Conservation (phyloP, 2,888 invertebrate genomes). For the Pegoplata infirma region DNA sequence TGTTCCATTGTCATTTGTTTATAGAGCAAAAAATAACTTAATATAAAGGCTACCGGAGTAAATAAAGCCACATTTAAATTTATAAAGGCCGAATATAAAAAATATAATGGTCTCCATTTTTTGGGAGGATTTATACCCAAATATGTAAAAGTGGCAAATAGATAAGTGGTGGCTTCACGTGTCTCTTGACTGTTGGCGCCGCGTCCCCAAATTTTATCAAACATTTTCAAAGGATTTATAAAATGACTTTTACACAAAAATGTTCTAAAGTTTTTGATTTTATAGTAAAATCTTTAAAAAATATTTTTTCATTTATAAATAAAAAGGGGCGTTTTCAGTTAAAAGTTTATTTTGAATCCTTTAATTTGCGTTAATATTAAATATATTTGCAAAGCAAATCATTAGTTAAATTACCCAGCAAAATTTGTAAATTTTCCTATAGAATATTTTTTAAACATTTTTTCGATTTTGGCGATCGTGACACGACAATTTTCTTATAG, state of each 20-base stretch:
- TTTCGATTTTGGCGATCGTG: no score
- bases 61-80: constrained; percentile 34
- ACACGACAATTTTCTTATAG: no score
- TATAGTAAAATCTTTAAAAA: no score
- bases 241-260: background rate
- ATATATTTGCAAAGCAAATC: no score
- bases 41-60: constrained; percentile 52
- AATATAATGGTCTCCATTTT: constrained; percentile 32
- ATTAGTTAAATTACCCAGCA: no score
- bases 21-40: constrained; percentile 46
- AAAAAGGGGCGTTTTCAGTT: no score
- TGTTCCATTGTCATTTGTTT: constrained; percentile 60
- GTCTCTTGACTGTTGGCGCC: constrained; percentile 14
- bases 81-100: constrained; percentile 33
- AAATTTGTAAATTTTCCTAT: no score
- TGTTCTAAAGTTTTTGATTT: no score
- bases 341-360: no score
- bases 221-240: no score
- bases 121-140: constrained; percentile 47
- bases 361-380: no score
- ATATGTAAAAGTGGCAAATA: constrained; percentile 42
- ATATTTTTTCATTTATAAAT: background rate
- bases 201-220: background rate
- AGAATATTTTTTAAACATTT: no score
- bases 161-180: constrained; percentile 46